Conservation (phyloP, 53 echinoderm and acorn worm genomes). For the Patiria pectinifera region DNA sequence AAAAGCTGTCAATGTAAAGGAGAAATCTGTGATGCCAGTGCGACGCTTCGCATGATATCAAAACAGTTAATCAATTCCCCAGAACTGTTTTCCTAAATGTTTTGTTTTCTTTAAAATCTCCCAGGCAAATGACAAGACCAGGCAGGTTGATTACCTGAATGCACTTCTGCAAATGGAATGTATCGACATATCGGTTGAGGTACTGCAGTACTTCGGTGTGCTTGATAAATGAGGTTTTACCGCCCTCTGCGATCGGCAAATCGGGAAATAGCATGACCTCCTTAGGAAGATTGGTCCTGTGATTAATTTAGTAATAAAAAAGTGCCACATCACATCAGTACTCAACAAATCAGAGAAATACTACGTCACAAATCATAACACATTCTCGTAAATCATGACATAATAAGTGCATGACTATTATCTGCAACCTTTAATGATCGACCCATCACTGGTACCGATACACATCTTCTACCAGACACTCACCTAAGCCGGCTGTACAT, state of each 20-base stretch:
- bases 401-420: neutral
- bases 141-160: conserved; percentile 70
- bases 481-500: conserved; percentile 8
- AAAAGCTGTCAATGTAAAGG: conserved; percentile 55
- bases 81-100: too few species aligned
- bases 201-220: conserved; percentile 85
- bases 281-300: conserved; percentile 93
- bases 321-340: too few species aligned
- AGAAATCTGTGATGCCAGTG: neutral
- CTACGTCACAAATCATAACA: too few species aligned
- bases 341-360: too few species aligned
- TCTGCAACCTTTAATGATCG: neutral
- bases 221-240: conserved; percentile 75
- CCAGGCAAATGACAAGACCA: too few species aligned
- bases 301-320: neutral
- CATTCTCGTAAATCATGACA: too few species aligned
- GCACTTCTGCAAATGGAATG: conserved; percentile 68
- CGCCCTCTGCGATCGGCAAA: conserved; percentile 71
- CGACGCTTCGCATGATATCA: neutral
- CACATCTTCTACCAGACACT: neutral
- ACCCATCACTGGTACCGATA: neutral
- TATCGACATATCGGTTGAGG: conserved; percentile 76
- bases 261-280: conserved; percentile 89
- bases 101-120: too few species aligned
- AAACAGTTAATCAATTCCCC: neutral